These are phyloP conservation scores for Oophaga sylvatica DNA, from an alignment of 2,797 vertebrate species.

Conservation along the genomic window DNA sequence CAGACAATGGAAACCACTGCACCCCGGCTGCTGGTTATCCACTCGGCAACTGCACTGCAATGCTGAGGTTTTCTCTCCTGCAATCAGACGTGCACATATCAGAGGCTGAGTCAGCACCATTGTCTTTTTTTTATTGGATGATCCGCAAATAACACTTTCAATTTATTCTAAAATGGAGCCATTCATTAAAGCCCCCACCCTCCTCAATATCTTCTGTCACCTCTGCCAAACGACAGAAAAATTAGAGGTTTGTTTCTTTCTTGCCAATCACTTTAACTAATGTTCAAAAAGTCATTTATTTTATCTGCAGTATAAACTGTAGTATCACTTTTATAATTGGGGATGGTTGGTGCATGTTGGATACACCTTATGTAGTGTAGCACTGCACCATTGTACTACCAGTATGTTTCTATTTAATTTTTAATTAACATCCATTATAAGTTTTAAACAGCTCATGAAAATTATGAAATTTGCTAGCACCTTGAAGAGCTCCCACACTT, in stretches of 20 bases:
- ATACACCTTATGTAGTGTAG: too few species aligned
- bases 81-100: constrained; percentile 81
- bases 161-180: constrained; percentile 69
- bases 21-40: constrained; percentile 16
- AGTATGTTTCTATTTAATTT: not conserved
- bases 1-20: constrained; percentile 32
- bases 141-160: constrained; percentile 75
- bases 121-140: constrained; percentile 76
- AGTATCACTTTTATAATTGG: not conserved
- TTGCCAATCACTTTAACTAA: constrained; percentile 21
- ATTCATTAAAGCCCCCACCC: constrained; percentile 44
- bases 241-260: constrained; percentile 26
- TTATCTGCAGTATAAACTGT: not conserved
- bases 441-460: not conserved
- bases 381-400: too few species aligned
- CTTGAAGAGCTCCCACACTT: not conserved
- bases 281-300: constrained; percentile 10
- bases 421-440: not conserved
- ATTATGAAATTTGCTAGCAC: not conserved
- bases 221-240: constrained; percentile 35
- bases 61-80: constrained; percentile 78
- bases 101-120: constrained; percentile 86
- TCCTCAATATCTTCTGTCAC: constrained; percentile 52
- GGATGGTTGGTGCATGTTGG: not conserved
- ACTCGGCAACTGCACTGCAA: constrained; percentile 77